A percentile compares a stretch with the other conserved stretches of the same genome.
Conservation (phyloP, 1,140 invertebrate genomes). For the Pemphigus obesinymphae region DNA sequence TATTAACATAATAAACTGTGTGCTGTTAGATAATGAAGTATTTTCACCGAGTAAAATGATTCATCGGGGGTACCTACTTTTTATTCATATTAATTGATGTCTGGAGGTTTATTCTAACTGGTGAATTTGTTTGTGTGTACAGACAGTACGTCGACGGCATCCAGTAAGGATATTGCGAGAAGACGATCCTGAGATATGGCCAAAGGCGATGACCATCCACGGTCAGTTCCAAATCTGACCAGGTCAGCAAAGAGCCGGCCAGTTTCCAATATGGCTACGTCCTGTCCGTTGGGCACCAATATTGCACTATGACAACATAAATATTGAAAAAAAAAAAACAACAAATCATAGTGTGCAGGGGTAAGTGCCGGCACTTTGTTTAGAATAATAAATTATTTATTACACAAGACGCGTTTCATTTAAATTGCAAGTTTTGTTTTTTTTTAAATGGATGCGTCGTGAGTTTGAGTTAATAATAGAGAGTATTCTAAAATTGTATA, state of each 20-base stretch:
- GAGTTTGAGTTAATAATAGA: slow-evolving; percentile 15
- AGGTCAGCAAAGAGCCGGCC: slow-evolving; percentile 5
- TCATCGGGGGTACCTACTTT: too few relatives aligned
- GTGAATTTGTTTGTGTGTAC: background rate
- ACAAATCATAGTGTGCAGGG: slow-evolving; percentile 5
- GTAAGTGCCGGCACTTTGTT: slow-evolving; percentile 39
- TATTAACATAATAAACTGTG: too few relatives aligned
- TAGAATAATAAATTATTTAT: slow-evolving; percentile 34
- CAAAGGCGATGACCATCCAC: slow-evolving; percentile 28
- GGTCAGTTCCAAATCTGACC: slow-evolving; percentile 29
- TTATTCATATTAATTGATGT: too few relatives aligned
- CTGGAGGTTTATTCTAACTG: background rate
- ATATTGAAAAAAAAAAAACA: background rate
- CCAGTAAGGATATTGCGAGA: slow-evolving; percentile 21
- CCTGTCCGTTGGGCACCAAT: slow-evolving; percentile 25
- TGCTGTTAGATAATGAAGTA: too few relatives aligned
- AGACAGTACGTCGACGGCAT: background rate
- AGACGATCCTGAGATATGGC: slow-evolving; percentile 35
- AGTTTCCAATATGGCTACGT: background rate
- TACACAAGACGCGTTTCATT: background rate
- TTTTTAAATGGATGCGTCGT: background rate
- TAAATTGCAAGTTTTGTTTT: background rate
- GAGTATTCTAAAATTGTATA: slow-evolving; percentile 39
- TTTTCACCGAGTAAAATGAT: too few relatives aligned
- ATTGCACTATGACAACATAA: slow-evolving; percentile 19